A percentile compares a stretch with the other conserved stretches of the same genome.
These are phyloP conservation scores for Forbesichthys agassizii DNA, from an alignment of 2,113 vertebrate genomes.

Conservation along the genomic window DNA sequence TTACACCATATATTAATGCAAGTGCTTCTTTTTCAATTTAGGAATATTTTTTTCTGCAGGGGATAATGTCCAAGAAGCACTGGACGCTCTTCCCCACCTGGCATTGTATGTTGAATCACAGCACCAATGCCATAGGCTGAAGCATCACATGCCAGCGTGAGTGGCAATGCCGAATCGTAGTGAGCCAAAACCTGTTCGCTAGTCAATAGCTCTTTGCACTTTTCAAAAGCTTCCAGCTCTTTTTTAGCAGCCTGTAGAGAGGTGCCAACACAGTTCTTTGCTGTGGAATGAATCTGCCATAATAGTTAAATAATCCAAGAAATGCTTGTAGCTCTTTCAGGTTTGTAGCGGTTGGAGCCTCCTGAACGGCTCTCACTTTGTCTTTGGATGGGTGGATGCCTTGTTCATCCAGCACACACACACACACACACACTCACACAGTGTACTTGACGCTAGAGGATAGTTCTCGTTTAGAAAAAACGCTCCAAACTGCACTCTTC, in stretches of 20 bases:
- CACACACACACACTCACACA: too few relatives aligned
- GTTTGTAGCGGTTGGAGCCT: not conserved
- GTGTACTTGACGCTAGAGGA: too few relatives aligned
- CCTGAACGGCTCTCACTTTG: too few relatives aligned
- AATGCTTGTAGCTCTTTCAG: conserved; percentile 17
- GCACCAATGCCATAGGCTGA: conserved; percentile 28
- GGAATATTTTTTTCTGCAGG: too few relatives aligned
- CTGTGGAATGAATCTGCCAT: not conserved
- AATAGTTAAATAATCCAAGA: conserved; percentile 21
- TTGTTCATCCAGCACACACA: too few relatives aligned
- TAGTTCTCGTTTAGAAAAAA: too few relatives aligned
- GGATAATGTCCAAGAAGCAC: too few relatives aligned
- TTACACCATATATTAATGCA: too few relatives aligned
- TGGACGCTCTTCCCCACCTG: not conserved
- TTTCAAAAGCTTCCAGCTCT: conserved; percentile 8
- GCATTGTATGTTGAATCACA: not conserved
- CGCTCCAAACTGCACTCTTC: too few relatives aligned
- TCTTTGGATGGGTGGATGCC: too few relatives aligned
- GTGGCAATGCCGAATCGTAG: conserved; percentile 7
- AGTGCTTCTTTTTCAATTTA: too few relatives aligned
- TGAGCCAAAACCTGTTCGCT: conserved; percentile 12
- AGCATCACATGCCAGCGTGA: conserved; percentile 18
- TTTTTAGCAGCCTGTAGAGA: conserved; percentile 5
- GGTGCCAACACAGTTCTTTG: conserved; percentile 9
- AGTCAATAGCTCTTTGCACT: conserved; percentile 25